Base-by-base conservation (phyloP, 1,140 invertebrate species). In the Trichomalopsis sarcophagae region DNA sequence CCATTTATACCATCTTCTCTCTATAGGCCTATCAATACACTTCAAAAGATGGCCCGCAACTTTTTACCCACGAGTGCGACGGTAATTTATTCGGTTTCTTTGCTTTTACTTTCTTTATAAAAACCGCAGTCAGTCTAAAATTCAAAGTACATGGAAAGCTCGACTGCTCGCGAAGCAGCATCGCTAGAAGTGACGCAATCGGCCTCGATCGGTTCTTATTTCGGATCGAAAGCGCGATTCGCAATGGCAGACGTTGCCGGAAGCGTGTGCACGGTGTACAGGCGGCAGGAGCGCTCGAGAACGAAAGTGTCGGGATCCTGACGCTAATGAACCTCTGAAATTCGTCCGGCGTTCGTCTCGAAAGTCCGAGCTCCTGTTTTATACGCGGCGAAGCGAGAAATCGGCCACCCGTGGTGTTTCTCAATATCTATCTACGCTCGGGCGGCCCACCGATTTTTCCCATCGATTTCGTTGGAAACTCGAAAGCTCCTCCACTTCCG, bases 251-350 rank as follows among this genome's bases (percentile, higher is more conserved):
- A 21, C 6, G 13, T 0, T 74, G 36, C 33, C 81, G 73, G 50
- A 76, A 74, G n/a, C 23, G 33, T 36, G 33, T 36, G 27, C 27
- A 36, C 33, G 33, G 33, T 36, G 5, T 36, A 30, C 73, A 11
- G 1, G 10, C 11, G 71, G n/a, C 71, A 30, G 73, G 73, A 44
- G 73, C 44, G 36, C 73, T 44, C 30, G 36, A 27, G 36, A 73
- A 68, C 55, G 55, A 77, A 47, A 71, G 81, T 68, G 71, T 30
- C 73, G 6, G 13, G 73, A 10, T 73, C 82, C 82, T 55, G 66
- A 55, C 75, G 33, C 21, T 84, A 84, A 84, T 78, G 66, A 84
- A 73, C 76, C 55, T 5, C 30, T 50, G 44, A 84, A 84, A 84
- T 84, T 78, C 75, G 82, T 55, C 44, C 17, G 23, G 82, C 82